phyloP scores from a whole-genome alignment of 2,113 vertebrate species.

The Calonectris borealis region DNA sequence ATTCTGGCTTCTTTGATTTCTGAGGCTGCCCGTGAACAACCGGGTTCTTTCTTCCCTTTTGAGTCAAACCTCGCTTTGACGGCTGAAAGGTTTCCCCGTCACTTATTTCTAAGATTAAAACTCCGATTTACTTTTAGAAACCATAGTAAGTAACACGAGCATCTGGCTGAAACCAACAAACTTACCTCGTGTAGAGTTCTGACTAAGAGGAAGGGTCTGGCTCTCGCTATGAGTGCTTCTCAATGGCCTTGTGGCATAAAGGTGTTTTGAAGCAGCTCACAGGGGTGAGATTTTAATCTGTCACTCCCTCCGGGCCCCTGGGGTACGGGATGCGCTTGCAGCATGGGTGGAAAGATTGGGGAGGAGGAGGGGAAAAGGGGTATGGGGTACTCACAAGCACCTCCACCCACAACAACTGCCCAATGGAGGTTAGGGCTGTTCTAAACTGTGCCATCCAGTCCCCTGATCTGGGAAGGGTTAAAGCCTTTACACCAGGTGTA shows the following conservation, averaged over 20 bases:
- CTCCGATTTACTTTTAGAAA: conserved; percentile 25
- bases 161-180: background rate
- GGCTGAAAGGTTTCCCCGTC: background rate
- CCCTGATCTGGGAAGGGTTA: background rate
- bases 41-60: background rate
- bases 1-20: conserved; percentile 15
- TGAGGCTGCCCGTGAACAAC: conserved; percentile 18
- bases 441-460: background rate
- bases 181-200: background rate
- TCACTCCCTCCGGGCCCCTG: background rate
- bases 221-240: background rate
- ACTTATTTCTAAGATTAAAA: conserved; percentile 39
- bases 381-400: background rate
- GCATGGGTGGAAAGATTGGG: background rate
- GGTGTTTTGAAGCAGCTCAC: background rate
- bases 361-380: background rate
- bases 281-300: background rate
- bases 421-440: background rate
- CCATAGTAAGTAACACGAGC: background rate
- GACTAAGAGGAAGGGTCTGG: conserved; percentile 17
- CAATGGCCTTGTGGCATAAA: background rate
- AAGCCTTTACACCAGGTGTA: background rate
- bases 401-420: background rate
- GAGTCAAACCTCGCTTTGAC: conserved; percentile 5
- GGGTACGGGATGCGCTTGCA: accelerated